Evolutionary conservation across 1,140 invertebrate genomes (phyloP).

Genomic region (Aricia agestis): DNA sequence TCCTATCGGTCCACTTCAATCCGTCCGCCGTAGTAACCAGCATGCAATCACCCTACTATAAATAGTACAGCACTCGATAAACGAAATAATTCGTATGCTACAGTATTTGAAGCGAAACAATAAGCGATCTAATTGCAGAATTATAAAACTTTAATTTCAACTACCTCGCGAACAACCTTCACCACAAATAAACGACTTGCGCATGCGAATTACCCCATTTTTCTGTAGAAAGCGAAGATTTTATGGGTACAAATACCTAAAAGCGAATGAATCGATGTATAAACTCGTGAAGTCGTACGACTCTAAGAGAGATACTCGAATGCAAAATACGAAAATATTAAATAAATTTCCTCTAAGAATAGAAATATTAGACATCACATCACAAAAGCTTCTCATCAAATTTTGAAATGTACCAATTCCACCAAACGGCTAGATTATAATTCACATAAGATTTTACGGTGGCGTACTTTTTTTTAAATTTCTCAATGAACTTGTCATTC

Average conservation of each 20-base stretch:
- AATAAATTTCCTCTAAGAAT: constrained; percentile 52
- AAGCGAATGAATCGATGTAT: constrained; percentile 49
- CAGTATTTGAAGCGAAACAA: constrained; percentile 59
- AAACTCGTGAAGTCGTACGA: constrained; percentile 34
- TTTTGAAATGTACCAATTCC: constrained; percentile 61
- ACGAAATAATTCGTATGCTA: constrained; percentile 59
- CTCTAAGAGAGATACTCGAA: constrained; percentile 43
- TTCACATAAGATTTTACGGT: not conserved
- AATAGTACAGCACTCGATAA: constrained; percentile 52
- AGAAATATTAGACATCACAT: constrained; percentile 69
- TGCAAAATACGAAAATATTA: constrained; percentile 44
- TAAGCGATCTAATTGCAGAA: constrained; percentile 61
- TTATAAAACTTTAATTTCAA: constrained; percentile 42
- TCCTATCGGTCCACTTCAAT: not conserved
- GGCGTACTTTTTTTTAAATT: not conserved
- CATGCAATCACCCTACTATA: constrained; percentile 53
- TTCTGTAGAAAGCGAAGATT: constrained; percentile 46
- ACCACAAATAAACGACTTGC: constrained; percentile 49
- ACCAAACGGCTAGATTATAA: constrained; percentile 5
- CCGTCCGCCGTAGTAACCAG: constrained; percentile 23
- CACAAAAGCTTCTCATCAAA: constrained; percentile 66
- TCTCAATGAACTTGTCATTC: constrained; percentile 21
- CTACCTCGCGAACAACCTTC: constrained; percentile 51
- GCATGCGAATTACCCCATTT: constrained; percentile 62
- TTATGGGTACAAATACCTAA: constrained; percentile 44